Evolutionary conservation across 2,797 vertebrate species (phyloP).

Genomic region (Danionella dracula): DNA sequence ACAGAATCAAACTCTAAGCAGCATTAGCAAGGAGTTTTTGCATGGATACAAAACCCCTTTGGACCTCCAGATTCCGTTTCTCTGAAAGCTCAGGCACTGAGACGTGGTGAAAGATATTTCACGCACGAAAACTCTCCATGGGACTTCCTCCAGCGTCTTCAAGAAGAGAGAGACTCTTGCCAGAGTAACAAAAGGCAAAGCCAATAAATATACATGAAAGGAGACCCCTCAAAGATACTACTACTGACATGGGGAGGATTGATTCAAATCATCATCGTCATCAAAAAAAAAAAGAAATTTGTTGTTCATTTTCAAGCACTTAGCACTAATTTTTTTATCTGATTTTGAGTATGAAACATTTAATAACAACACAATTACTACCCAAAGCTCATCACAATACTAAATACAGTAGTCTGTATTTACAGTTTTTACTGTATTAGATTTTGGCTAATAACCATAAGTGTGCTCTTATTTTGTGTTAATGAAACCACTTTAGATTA

Average conservation of each 20-base stretch:
- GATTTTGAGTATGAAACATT: too few relatives aligned
- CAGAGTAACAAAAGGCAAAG: not conserved
- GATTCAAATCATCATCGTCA: not conserved
- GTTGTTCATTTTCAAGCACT: too few relatives aligned
- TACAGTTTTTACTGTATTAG: too few relatives aligned
- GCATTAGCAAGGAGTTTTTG: conserved; percentile 50
- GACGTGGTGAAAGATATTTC: conserved; percentile 42
- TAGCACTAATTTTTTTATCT: too few relatives aligned
- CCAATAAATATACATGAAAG: conserved; percentile 5
- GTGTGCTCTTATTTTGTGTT: too few relatives aligned
- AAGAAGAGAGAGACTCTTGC: not conserved
- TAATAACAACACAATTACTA: too few relatives aligned
- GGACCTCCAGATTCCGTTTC: conserved; percentile 43
- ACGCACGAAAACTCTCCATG: conserved; percentile 33
- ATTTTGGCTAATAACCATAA: too few relatives aligned
- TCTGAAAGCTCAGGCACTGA: conserved; percentile 68
- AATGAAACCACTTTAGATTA: too few relatives aligned
- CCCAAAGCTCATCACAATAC: too few relatives aligned
- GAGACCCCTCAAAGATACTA: not conserved
- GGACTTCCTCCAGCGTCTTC: not conserved
- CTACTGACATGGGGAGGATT: not conserved
- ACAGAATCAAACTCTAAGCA: conserved; percentile 49
- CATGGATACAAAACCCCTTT: conserved; percentile 43
- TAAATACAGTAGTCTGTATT: too few relatives aligned
- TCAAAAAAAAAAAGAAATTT: too few relatives aligned